Evolutionary conservation across 1,140 invertebrate species (phyloP).

Genomic region (Ceratosolen solmsi): DNA sequence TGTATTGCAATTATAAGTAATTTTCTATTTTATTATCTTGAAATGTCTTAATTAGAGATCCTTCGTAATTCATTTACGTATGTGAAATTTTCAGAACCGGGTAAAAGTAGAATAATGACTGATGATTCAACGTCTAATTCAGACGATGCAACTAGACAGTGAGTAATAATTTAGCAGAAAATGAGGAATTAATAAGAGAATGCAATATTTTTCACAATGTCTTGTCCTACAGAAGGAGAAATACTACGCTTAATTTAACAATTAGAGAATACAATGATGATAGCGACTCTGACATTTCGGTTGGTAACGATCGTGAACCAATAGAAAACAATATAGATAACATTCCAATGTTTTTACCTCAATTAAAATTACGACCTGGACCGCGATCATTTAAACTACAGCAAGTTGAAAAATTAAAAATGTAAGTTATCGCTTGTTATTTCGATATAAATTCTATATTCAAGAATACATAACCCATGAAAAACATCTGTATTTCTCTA

Average conservation of each 20-base stretch:
- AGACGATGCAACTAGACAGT: constrained; percentile 29
- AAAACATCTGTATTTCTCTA: background rate
- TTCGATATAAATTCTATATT: background rate
- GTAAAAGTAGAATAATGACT: constrained; percentile 1
- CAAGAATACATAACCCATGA: background rate
- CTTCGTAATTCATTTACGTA: background rate
- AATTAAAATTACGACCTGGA: constrained; percentile 59
- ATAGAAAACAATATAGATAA: constrained; percentile 16
- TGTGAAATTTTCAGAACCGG: constrained; percentile 19
- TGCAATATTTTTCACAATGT: background rate
- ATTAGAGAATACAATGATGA: constrained; percentile 50
- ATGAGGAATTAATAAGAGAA: background rate
- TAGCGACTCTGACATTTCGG: constrained; percentile 65
- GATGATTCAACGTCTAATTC: constrained; percentile 44
- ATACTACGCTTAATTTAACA: constrained; percentile 24
- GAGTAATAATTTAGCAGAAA: constrained; percentile 11
- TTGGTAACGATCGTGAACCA: constrained; percentile 57
- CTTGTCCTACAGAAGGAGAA: constrained; percentile 29
- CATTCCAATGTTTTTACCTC: constrained; percentile 2
- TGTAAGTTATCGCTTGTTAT: constrained; percentile 10
- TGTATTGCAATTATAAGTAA: constrained; percentile 64
- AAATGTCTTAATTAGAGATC: background rate
- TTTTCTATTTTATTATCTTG: background rate
- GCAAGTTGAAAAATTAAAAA: constrained; percentile 48
- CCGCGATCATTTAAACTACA: constrained; percentile 66